Conservation (phyloP, 2,888 invertebrate species). For the Pegoplata infirma region DNA sequence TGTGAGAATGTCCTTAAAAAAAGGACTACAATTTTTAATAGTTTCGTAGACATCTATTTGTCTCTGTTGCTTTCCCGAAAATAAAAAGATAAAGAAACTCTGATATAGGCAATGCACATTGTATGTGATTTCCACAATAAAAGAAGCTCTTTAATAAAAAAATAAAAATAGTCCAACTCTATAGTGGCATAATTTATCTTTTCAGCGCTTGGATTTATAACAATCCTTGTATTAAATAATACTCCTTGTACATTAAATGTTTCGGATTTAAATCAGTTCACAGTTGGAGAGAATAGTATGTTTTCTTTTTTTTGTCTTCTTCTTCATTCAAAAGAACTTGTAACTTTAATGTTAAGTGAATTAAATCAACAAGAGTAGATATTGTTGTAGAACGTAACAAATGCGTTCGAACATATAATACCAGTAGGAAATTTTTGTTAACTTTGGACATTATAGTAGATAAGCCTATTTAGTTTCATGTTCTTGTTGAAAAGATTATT, state of each 20-base stretch:
- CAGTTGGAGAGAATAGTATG: conserved; percentile 33
- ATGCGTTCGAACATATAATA: not conserved
- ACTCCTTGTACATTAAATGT: conserved; percentile 7
- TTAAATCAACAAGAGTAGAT: conserved; percentile 14
- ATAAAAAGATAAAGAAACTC: too few relatives aligned
- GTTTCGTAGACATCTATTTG: too few relatives aligned
- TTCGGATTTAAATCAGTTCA: conserved; percentile 42
- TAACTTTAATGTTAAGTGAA: conserved; percentile 24
- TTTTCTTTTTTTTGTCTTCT: not conserved
- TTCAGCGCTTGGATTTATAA: conserved; percentile 40
- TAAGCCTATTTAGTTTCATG: not conserved
- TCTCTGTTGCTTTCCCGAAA: too few relatives aligned
- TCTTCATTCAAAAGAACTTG: not conserved
- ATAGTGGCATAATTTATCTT: conserved; percentile 30
- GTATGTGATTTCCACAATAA: not conserved
- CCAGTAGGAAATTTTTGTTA: not conserved
- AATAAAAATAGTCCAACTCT: not conserved
- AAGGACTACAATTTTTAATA: too few relatives aligned
- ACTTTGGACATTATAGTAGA: not conserved
- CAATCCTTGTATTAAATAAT: conserved; percentile 29
- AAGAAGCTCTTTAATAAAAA: conserved; percentile 19
- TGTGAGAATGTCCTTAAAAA: too few relatives aligned
- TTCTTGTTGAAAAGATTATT: not conserved
- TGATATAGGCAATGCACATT: conserved; percentile 3
- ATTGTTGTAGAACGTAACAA: not conserved